Conservation (phyloP, 92 coral and sea anemone genomes). For the Pocillopora grandis region DNA sequence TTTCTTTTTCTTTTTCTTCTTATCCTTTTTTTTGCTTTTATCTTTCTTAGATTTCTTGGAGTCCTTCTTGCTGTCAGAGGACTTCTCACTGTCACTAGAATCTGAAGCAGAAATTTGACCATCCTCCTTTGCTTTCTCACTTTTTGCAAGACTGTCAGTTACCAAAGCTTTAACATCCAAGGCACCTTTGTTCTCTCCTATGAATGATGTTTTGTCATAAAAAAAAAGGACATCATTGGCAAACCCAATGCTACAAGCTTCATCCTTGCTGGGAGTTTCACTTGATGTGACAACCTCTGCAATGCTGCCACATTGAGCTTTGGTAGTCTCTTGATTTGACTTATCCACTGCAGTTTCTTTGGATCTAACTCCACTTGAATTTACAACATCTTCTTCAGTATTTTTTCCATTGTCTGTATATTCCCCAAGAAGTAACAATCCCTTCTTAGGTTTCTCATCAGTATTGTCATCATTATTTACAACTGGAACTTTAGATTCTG, state of each 20-base stretch:
- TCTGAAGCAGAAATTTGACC: conserved; percentile 39
- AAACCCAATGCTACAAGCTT: background rate
- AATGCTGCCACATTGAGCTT: background rate
- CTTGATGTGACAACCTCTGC: background rate
- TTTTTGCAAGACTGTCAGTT: background rate
- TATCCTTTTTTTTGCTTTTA: conserved; percentile 45
- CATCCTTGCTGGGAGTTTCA: background rate
- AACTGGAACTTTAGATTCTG: background rate
- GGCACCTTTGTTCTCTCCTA: background rate
- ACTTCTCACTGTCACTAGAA: conserved; percentile 32
- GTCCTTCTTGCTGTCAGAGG: conserved; percentile 31
- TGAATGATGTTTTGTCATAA: background rate
- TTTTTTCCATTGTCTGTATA: conserved; percentile 59
- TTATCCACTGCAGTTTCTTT: background rate
- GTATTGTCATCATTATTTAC: background rate
- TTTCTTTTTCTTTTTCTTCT: conserved; percentile 53
- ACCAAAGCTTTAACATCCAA: background rate
- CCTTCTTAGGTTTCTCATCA: conserved; percentile 11
- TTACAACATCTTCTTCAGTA: conserved; percentile 44
- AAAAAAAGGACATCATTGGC: background rate
- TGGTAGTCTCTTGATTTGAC: background rate
- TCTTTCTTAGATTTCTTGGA: conserved; percentile 31
- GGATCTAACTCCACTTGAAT: background rate
- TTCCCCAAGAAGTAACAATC: conserved; percentile 35
- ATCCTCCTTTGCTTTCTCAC: conserved; percentile 22